Evolutionary conservation across 2,797 vertebrate species (phyloP).

Genomic region (Urosaurus nigricauda): DNA sequence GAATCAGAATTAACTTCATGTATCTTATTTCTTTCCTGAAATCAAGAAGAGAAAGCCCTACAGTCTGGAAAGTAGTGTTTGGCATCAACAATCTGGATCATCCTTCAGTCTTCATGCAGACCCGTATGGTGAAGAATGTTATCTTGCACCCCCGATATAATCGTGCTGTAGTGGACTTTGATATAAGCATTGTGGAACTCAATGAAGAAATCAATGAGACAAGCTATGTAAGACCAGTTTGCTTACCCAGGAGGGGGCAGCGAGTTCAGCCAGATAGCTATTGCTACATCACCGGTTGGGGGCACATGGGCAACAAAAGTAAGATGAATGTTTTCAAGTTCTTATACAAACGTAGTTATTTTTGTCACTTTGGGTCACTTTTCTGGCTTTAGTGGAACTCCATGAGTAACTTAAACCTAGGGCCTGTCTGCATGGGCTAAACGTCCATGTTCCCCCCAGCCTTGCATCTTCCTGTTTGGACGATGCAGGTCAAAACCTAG

Average conservation of each 20-base stretch:
- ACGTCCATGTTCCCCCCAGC: no score
- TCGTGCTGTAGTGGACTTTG: slow-evolving; percentile 92
- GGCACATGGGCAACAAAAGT: slow-evolving; percentile 95
- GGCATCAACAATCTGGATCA: slow-evolving; percentile 95
- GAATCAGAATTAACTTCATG: not conserved
- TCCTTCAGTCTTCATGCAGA: slow-evolving; percentile 88
- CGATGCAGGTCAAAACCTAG: no score
- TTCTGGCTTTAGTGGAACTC: not conserved
- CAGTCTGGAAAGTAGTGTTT: slow-evolving; percentile 91
- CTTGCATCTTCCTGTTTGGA: no score
- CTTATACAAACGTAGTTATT: not conserved
- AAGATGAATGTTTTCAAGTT: slow-evolving; percentile 65
- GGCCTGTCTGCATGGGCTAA: no score
- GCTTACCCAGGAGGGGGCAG: slow-evolving; percentile 83
- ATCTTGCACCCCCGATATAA: slow-evolving; percentile 93
- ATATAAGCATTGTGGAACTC: slow-evolving; percentile 94
- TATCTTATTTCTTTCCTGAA: not conserved
- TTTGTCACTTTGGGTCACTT: not conserved
- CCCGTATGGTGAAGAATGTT: slow-evolving; percentile 85
- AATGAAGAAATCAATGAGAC: slow-evolving; percentile 83
- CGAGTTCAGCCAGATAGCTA: slow-evolving; percentile 88
- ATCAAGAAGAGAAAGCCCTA: slow-evolving; percentile 86
- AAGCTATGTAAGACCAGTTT: slow-evolving; percentile 89
- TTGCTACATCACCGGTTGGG: slow-evolving; percentile 97
- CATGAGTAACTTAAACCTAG: not conserved